phyloP scores from a whole-genome alignment of 2,888 invertebrate genomes.

The Harpalus rubripes region DNA sequence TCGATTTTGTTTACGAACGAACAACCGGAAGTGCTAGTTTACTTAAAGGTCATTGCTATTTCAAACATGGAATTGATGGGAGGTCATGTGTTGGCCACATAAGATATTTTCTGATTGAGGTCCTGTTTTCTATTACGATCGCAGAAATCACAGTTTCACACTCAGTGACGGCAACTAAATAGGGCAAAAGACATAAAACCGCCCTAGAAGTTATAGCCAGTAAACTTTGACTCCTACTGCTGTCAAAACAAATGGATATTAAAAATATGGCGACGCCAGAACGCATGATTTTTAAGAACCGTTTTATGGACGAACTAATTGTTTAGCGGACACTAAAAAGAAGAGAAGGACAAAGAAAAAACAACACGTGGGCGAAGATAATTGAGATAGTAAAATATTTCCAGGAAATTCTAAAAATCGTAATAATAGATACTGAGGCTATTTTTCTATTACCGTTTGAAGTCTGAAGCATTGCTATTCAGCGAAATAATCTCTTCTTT shows the following conservation, averaged over 20 bases:
- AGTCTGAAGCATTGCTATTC: not conserved
- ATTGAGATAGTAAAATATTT: constrained; percentile 20
- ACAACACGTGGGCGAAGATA: constrained; percentile 56
- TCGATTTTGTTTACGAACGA: no score
- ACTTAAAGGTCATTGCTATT: no score
- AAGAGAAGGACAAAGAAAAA: constrained; percentile 9
- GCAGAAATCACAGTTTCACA: constrained; percentile 66
- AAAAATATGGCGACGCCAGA: constrained; percentile 57
- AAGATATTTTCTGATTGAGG: not conserved
- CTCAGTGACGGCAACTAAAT: constrained; percentile 43
- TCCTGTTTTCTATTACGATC: constrained; percentile 60
- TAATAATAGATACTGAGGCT: not conserved
- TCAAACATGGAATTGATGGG: no score
- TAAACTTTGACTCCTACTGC: constrained; percentile 59
- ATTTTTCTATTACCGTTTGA: not conserved
- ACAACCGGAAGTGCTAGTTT: no score
- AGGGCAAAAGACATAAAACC: constrained; percentile 57
- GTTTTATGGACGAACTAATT: constrained; percentile 58
- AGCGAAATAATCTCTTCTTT: not conserved
- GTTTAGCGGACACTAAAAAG: constrained; percentile 49
- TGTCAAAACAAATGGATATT: constrained; percentile 66
- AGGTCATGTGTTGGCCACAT: no score
- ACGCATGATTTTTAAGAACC: constrained; percentile 50
- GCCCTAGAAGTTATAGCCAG: constrained; percentile 61
- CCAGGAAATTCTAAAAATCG: constrained; percentile 15